phyloP scores from a whole-genome alignment of 1,140 invertebrate species.

The roundworm (Caenorhabditis elegans) region DNA sequence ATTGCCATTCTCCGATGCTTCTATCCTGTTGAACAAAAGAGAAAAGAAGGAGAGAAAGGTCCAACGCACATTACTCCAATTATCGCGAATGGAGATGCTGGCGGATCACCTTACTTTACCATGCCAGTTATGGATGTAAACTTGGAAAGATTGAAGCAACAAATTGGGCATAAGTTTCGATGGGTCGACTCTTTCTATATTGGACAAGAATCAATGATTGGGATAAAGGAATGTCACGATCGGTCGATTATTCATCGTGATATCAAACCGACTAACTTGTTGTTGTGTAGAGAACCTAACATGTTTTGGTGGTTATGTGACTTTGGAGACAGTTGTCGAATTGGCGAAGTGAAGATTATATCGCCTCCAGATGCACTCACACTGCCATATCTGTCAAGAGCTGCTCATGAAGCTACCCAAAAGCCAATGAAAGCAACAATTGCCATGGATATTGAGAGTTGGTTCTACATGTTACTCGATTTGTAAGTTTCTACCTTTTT shows the following conservation, averaged over 20 bases:
- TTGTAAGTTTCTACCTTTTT: background rate
- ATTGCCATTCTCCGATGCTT: background rate
- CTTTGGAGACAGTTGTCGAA: background rate
- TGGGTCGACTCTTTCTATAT: background rate
- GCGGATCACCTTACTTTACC: background rate
- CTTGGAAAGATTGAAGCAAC: background rate
- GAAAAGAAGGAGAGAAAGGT: background rate
- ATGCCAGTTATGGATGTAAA: background rate
- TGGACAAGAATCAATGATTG: background rate
- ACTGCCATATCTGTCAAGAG: background rate
- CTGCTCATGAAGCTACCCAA: background rate
- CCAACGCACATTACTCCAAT: background rate
- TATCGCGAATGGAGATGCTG: background rate
- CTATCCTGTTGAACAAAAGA: background rate
- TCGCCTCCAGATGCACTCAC: slow-evolving; percentile 10
- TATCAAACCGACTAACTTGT: background rate
- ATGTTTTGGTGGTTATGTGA: background rate
- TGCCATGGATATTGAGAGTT: background rate
- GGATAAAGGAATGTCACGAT: background rate
- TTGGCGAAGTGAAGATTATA: background rate
- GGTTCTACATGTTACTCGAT: background rate
- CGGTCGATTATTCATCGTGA: slow-evolving; percentile 5
- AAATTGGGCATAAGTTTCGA: background rate
- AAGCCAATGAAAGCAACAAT: background rate
- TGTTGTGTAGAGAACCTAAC: background rate